These are phyloP conservation scores for Zeugodacus cucurbitae DNA, from an alignment of 1,140 invertebrate species.

Conservation along the genomic window DNA sequence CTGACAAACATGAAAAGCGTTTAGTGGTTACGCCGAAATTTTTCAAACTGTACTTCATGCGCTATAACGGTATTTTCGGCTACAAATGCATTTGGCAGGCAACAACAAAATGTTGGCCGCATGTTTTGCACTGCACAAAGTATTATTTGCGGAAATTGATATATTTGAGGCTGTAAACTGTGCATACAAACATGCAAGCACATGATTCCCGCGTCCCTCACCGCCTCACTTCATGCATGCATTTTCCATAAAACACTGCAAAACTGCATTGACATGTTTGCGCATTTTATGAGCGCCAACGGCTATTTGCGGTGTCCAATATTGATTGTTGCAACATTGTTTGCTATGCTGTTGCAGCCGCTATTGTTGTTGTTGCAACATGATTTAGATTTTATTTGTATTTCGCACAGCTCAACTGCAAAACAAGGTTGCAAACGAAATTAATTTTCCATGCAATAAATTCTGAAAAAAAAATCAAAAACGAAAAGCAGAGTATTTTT, in stretches of 20 bases:
- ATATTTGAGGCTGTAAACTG: neutral
- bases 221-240: neutral
- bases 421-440: constrained; percentile 32
- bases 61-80: neutral
- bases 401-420: neutral
- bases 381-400: constrained; percentile 38
- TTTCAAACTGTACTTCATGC: neutral
- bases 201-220: too few species aligned
- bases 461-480: neutral
- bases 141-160: constrained; percentile 29
- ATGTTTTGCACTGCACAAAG: neutral
- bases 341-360: neutral
- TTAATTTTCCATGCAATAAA: constrained; percentile 31
- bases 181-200: neutral
- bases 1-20: neutral
- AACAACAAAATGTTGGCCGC: neutral
- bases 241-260: neutral
- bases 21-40: neutral
- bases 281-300: constrained; percentile 17
- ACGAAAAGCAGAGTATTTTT: neutral
- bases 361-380: neutral
- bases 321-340: constrained; percentile 24
- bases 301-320: constrained; percentile 25
- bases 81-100: neutral
- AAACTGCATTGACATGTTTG: constrained; percentile 37